phyloP scores from a whole-genome alignment of 2,888 invertebrate species.

The Thysanoteuthis rhombus region DNA sequence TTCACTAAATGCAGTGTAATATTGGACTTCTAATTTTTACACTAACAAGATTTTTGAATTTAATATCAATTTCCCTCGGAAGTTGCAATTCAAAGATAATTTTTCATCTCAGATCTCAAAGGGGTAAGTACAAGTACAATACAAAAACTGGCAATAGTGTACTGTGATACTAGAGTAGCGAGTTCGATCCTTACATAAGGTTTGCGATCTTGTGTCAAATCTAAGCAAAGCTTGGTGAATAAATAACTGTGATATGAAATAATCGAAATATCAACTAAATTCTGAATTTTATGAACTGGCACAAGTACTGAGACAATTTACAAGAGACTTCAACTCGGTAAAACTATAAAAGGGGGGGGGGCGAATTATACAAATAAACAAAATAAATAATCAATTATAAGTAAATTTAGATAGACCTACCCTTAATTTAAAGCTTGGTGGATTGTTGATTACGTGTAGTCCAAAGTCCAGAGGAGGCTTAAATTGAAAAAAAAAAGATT shows the following conservation, averaged over 20 bases:
- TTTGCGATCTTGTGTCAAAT: not conserved
- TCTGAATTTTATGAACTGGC: too few species aligned
- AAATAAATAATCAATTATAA: not conserved
- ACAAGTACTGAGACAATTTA: not conserved
- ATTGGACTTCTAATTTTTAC: too few species aligned
- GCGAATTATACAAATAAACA: constrained; percentile 12
- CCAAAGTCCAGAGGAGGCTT: not conserved
- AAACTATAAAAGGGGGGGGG: not conserved
- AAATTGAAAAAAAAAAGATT: too few species aligned
- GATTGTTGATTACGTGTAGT: not conserved
- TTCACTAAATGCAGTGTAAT: too few species aligned
- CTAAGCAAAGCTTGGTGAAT: not conserved
- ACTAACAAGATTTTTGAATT: too few species aligned
- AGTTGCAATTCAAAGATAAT: not conserved
- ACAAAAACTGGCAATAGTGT: too few species aligned
- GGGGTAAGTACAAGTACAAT: too few species aligned
- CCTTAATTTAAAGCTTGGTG: not conserved
- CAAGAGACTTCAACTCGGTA: not conserved
- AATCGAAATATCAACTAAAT: not conserved
- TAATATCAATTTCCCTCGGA: not conserved
- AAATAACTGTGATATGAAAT: not conserved
- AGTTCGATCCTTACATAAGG: too few species aligned
- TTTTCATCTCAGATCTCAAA: not conserved
- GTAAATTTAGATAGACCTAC: not conserved
- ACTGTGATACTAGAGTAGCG: too few species aligned